Evolutionary conservation across 1,140 invertebrate genomes (phyloP), one percentile per base, ranked within the genome.

Genomic region (Drosophila ercepeae): DNA sequence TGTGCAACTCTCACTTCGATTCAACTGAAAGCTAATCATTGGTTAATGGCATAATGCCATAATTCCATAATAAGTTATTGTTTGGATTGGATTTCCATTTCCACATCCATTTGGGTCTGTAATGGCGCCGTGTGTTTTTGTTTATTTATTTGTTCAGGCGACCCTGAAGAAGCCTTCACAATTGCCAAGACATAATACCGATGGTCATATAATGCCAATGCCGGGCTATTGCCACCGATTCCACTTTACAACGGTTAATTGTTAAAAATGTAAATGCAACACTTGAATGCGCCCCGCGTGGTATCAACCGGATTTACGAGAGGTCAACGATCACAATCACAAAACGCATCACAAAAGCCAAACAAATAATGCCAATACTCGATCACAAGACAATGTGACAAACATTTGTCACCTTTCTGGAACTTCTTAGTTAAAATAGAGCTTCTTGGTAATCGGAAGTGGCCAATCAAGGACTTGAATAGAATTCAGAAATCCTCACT

Each of bases 141-240:
- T 39, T 39, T 39, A 16, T 39, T 39, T 14, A 13, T 14, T 14
- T 16, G 3, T 11, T 13, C 16, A 14, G 29, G 42, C 50, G 75
- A 67, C 74, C 61, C 27, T 54, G 57, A 83, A 83, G 78, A 83
- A 83, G 78, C 64, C 78, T 83, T 83, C 70, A 67, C 55, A 61
- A 69, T 64, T 58, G 57, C 52, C 23, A 60, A 32, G 54, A 32
- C 25, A 59, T 44, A 42, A 41, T 29, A 23, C 21, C 39, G 60
- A 72, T 73, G 69, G 58, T 48, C 49, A 45, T 55, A 68, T 68
- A 68, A 68, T 54, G 32, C 49, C 57, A 63, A 63, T 59, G 55
- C 54, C 50, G 27, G 25, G 36, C 39, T 55, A 57, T 55, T 49
- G 65, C 36, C 21, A 57, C 16, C 29, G 36, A 50, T 45, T 48